Evolutionary conservation across 2,888 invertebrate genomes (phyloP), one percentile per base, ranked within the genome.

Genomic region (Callyntrura sp.): DNA sequence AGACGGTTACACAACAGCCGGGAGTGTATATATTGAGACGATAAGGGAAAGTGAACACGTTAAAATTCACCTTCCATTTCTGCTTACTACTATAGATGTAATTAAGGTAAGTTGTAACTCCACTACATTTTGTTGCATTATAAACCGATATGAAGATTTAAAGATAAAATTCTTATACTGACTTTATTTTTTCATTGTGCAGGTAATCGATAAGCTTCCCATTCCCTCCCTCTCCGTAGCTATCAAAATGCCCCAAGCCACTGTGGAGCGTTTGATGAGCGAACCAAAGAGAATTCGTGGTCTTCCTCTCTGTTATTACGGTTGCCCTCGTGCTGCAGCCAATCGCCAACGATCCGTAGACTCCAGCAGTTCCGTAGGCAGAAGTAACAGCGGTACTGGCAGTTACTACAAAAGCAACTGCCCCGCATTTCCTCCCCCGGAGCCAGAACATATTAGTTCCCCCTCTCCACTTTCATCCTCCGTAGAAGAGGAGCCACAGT

Each of bases 11-110:
- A 90, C 90, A 11, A 92, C 91, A 12, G 93, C 93, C 76, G 92
- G 92, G 35, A 92, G 90, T 89, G 93, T 93, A n/a, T 91, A 91
- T 70, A 92, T 93, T 73, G 93, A 93, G 84, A 92, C 91, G 12
- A 90, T 93, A 28, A 84, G 82, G 60, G 92, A 92, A 57, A 93
- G 93, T 87, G 93, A 93, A 68, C 93, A 93, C 86, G 92, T 93
- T 20, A 92, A 92, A 86, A 93, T 93, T 60, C 92, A 93, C 62
- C 91, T 93, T 35, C 93, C 93, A 0, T 92, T 91, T 85, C 85
- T 92, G 28, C 76, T 88, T 23, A 91, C 92, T 4, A 91, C 91
- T 5, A 92, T 93, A 76, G 93, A 93, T 82, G 90, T 93, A 60
- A 92, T 92, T 78, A 93, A 93, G 91, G 93, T 93, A 88, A 88